Evolutionary conservation across 2,888 invertebrate species (phyloP), one percentile per base, ranked within the genome.

Genomic region (Rotaria macrura): DNA sequence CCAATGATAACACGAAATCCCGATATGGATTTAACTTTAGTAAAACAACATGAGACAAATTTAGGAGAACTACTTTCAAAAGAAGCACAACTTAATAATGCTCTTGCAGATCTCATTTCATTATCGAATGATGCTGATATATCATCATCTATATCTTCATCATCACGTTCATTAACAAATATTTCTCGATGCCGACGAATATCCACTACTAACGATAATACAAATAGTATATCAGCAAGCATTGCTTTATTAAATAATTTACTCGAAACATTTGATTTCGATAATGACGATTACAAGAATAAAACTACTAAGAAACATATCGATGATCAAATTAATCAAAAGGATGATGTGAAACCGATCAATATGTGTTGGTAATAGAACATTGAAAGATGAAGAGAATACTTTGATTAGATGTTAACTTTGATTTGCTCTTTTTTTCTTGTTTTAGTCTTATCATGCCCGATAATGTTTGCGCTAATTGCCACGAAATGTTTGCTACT

Each of bases 401-500:
- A 20, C 7, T 25, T 54, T 25, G 23, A 5, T 54, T 25, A 25
- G 25, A 34, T 14, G 20, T 5, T 65, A 12, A 34, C 17, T 34
- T 65, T 55, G 10, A n/a, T n/a, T n/a, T n/a, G 5, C 3, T 55
- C 23, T 38, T 38, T 38, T 38, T 72, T 38, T 1, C 38, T 65
- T 34, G 29, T 38, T 72, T 7, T 79, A 79, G 79, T 43, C 10
- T 43, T 43, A 79, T 43, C 9, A 43, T 17, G 25, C 34, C 79
- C 23, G 79, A 79, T 79, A 79, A 79, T 43, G 25, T 79, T 90
- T 98, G 97, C 92, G 94, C 95, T 89, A 95, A 97, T 86, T 99
- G 99, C 92, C 94, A 95, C 87, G 97, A 97, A 89, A 96, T 96
- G 9, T 99, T 99, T 92, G 95, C 95, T 89, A 93, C 95, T 38